Percentiles rank a stretch among this genome's conserved stretches.
Evolutionary conservation across 2,888 invertebrate genomes (phyloP).

Genomic region (Cepaea hortensis): DNA sequence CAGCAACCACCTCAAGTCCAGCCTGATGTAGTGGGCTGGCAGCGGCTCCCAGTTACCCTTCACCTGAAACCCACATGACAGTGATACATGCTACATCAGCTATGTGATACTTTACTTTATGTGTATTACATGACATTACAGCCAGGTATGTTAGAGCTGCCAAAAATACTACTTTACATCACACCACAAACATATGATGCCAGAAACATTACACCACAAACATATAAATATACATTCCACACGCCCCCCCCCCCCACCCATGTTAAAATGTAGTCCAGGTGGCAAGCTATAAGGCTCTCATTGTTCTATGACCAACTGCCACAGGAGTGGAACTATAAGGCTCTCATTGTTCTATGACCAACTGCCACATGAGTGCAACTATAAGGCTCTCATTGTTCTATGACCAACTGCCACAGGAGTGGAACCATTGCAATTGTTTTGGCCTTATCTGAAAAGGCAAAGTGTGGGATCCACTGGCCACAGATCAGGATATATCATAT

Average conservation of each 20-base stretch:
- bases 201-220: too few species aligned
- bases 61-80: slow-evolving; percentile 58
- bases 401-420: background rate
- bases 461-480: too few species aligned
- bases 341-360: background rate
- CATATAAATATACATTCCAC: background rate
- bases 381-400: background rate
- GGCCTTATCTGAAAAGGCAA: too few species aligned
- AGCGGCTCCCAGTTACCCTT: slow-evolving; percentile 78
- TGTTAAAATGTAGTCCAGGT: background rate
- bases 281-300: background rate
- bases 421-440: too few species aligned
- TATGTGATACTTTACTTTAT: too few species aligned
- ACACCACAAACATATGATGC: too few species aligned
- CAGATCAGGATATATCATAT: too few species aligned
- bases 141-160: background rate
- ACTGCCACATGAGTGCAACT: background rate
- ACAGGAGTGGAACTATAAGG: background rate
- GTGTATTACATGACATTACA: background rate
- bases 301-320: background rate
- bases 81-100: too few species aligned
- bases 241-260: background rate
- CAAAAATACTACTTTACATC: too few species aligned
- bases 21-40: slow-evolving; percentile 86
- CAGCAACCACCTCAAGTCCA: slow-evolving; percentile 89